Base-by-base conservation (phyloP, 2,888 invertebrate genomes). In the Molorchus minor region DNA sequence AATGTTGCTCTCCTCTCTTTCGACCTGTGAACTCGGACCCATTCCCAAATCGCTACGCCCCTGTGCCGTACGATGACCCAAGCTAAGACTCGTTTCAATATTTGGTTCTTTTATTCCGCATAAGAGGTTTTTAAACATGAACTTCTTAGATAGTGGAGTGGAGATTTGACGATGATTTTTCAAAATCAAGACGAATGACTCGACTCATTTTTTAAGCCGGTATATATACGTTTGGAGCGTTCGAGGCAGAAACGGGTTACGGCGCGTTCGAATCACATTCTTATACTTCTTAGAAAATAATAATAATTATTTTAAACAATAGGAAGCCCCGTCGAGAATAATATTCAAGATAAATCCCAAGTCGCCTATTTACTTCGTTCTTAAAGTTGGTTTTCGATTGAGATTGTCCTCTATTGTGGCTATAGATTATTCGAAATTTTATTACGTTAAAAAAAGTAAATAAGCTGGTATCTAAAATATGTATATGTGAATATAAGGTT, bases 281-380 rank as follows among this genome's bases (percentile, higher is more conserved):
- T 75, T 25, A 61, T 61, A 53, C 56, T 62, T 65, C 61, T 61
- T 64, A 65, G 61, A 67, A 71, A 71, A 73, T 73, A 77, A 78
- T 77, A 78, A 79, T 79, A 79, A 79, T 80, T 80, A 79, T 79
- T 79, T 79, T 79, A 80, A 79, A 80, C 80, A 80, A 80, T 80
- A 77, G 78, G 75, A 72, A 73, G 69, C 78, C 78, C 76, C 71
- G 78, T 75, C 73, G 79, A 66, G 78, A 69, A 69, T 72, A 71
- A 72, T 73, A 74, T 73, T 68, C 65, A 63, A 72, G 70, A 70
- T 70, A 69, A 64, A 58, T 56, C 59, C 47, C 38, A 45, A 58
- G 58, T 69, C 47, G 59, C 65, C 70, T 71, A 68, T 70, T 64
- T 63, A 53, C 58, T 57, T 61, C 59, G 65, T 52, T 56, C 61